A percentile compares a stretch with the other conserved stretches of the same genome.
These are phyloP conservation scores for Podarcis siculus DNA, from an alignment of 2,797 vertebrate species.

Conservation along the genomic window DNA sequence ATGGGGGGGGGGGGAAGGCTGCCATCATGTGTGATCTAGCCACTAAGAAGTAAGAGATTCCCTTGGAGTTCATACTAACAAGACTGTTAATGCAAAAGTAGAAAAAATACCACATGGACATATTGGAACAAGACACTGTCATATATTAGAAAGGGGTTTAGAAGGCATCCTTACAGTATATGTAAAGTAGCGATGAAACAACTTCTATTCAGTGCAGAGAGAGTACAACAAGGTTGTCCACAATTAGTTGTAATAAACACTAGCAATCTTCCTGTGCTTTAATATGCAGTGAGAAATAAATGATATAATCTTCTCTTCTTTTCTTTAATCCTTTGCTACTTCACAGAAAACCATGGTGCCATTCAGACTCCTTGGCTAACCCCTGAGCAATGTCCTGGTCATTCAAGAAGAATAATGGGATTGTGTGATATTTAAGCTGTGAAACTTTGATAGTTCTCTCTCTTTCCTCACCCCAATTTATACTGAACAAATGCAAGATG, in stretches of 20 bases:
- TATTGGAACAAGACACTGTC: not conserved
- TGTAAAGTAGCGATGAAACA: not conserved
- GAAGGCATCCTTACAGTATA: not conserved
- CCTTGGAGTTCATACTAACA: not conserved
- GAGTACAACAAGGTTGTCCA: not conserved
- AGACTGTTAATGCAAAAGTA: not conserved
- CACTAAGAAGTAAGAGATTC: not conserved
- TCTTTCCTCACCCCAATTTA: slow-evolving; percentile 8
- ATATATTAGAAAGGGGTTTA: not conserved
- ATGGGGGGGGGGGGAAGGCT: too few species aligned
- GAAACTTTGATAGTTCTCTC: slow-evolving; percentile 22
- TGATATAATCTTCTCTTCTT: not conserved
- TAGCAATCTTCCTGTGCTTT: not conserved
- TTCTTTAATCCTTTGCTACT: not conserved
- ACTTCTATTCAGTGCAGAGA: not conserved
- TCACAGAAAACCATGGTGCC: not conserved
- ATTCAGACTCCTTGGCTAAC: not conserved
- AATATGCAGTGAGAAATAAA: not conserved
- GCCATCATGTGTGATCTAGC: not conserved
- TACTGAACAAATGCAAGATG: slow-evolving; percentile 17
- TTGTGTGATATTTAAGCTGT: slow-evolving; percentile 3
- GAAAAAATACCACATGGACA: not conserved
- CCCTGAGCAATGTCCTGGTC: not conserved
- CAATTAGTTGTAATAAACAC: slow-evolving; percentile 14
- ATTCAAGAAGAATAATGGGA: not conserved